Conservation (phyloP, 23 tunicate genomes). For the Trididemnum clinides region DNA sequence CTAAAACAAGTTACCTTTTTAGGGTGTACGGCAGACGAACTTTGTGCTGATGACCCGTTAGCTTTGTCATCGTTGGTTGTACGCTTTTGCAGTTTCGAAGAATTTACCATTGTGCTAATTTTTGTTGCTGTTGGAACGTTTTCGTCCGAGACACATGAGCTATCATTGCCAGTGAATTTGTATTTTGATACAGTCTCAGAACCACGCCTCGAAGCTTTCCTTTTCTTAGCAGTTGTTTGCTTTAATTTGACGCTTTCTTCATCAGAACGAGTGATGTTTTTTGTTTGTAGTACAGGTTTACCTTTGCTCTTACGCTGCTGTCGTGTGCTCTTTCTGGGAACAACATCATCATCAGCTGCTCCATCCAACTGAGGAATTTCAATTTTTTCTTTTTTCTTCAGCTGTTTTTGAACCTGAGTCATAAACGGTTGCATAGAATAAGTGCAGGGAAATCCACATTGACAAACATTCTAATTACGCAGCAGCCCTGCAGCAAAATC, state of each 20-base stretch:
- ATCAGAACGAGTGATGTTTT: background rate
- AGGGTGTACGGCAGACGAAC: no score
- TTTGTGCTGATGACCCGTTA: no score
- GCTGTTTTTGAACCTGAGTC: background rate
- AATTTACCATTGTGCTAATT: slow-evolving; percentile 7
- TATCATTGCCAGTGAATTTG: slow-evolving; percentile 13
- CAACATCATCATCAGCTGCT: slow-evolving; percentile 16
- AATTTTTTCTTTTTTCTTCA: background rate
- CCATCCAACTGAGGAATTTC: slow-evolving; percentile 69
- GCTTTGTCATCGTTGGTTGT: no score
- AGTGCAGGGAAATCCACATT: no score
- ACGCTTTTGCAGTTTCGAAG: no score
- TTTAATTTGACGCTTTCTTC: background rate
- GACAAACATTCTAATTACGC: no score
- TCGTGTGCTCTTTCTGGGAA: slow-evolving; percentile 12
- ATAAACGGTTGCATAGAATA: no score
- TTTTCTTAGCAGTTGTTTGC: background rate
- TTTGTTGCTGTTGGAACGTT: slow-evolving; percentile 7
- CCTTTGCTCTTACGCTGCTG: background rate
- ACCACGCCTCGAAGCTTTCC: background rate
- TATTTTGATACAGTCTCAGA: background rate
- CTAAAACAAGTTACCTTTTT: no score
- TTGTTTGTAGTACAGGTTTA: background rate
- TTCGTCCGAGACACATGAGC: background rate
- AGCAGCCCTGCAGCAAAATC: no score